Evolutionary conservation across 2,888 invertebrate species (phyloP), one percentile per base, ranked within the genome.

Genomic region (Synergus japonicus): DNA sequence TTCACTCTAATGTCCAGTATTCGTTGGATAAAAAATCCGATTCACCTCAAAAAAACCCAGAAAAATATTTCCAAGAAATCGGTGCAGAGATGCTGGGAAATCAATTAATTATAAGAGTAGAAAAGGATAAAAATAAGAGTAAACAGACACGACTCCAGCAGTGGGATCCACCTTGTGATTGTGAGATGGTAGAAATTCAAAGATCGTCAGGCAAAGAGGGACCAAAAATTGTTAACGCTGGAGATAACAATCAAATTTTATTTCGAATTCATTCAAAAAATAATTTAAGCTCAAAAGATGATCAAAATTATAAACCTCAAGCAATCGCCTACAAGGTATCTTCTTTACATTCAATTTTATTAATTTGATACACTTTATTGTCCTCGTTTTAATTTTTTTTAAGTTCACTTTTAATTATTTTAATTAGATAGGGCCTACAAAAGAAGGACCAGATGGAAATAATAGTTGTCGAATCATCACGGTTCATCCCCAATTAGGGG

Each of bases 81-180:
- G 94, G 94, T 0, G 95, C 95, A 1, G 93, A 93, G 54, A 94
- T 95, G 92, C 94, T 95, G 76, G 95, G 94, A 63, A 95, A 95
- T 87, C 94, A 95, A 86, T 92, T 95, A 18, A 95, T 94, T 83
- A 95, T 95, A 78, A 92, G 95, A 29, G 94, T 95, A 41, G 95
- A 93, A 92, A 89, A 95, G 92, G 91, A 95, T 90, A 92, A 94
- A 91, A 84, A 92, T 83, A 85, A 93, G 92, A 85, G 81, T 4
- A 86, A 84, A n/a, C 86, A 82, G 66, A 82, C 80, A 67, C 82
- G 41, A 0, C 80, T 73, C n/a, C 79, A 81, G 4, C 79, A 82
- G 5, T 92, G 91, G 90, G 88, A 89, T 58, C 91, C 91, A 9
- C 90, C 89, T 4, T 91, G 90, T 64, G 89, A 91, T 54, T 90